Percentiles rank a stretch among this genome's conserved stretches.
Evolutionary conservation across 2,113 vertebrate species (phyloP).

Genomic region (Podocnemis expansa): DNA sequence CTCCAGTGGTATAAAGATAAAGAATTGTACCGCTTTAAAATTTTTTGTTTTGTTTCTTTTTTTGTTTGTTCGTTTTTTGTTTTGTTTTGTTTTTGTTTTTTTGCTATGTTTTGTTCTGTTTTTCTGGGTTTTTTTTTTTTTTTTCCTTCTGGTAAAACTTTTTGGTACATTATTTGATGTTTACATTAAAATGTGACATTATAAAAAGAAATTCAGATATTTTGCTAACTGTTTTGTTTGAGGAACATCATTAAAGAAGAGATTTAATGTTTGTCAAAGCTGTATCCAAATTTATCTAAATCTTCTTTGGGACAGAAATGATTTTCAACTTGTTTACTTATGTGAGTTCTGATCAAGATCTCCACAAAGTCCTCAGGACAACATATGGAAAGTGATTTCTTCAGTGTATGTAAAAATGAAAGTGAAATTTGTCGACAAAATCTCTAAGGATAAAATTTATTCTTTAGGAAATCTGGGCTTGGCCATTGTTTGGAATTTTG

Average conservation of each 20-base stretch:
- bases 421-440: constrained; percentile 46
- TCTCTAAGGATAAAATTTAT: constrained; percentile 51
- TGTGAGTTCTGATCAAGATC: constrained; percentile 54
- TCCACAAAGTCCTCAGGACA: constrained; percentile 58
- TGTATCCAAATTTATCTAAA: constrained; percentile 78
- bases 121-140: constrained; percentile 36
- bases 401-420: constrained; percentile 31
- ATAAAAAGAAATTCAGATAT: constrained; percentile 89
- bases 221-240: constrained; percentile 91
- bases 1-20: constrained; percentile 85
- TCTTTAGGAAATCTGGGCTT: constrained; percentile 59
- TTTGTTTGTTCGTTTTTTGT: constrained; percentile 30
- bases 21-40: constrained; percentile 81
- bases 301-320: constrained; percentile 51
- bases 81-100: constrained; percentile 32
- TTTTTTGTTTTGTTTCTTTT: constrained; percentile 71
- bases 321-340: constrained; percentile 51
- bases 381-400: constrained; percentile 47
- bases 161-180: constrained; percentile 95
- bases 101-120: constrained; percentile 68
- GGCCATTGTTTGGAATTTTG: constrained; percentile 52
- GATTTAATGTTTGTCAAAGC: constrained; percentile 78
- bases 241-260: constrained; percentile 86
- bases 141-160: constrained; percentile 78
- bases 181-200: constrained; percentile 96